Evolutionary conservation across 1,140 invertebrate genomes (phyloP).

Genomic region (Solenopsis invicta): DNA sequence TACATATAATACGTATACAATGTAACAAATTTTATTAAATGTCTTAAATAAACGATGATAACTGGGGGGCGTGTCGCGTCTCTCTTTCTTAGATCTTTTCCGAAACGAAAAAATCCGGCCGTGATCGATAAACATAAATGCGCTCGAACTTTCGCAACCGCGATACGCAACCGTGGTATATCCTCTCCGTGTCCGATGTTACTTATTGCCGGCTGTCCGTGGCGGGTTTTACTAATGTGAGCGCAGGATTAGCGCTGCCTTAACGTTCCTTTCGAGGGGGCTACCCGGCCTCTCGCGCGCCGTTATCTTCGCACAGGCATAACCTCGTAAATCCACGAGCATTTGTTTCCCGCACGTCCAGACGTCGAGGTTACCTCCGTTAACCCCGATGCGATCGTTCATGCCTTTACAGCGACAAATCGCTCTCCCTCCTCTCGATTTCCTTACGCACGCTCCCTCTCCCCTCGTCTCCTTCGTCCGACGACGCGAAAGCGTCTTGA

Average conservation of each 20-base stretch:
- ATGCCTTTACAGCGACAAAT: constrained; percentile 77
- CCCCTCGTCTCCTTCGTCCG: constrained; percentile 6
- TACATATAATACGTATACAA: not conserved
- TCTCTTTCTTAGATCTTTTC: not conserved
- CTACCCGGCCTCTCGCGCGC: constrained; percentile 45
- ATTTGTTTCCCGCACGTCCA: constrained; percentile 72
- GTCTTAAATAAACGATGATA: not conserved
- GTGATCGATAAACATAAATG: constrained; percentile 58
- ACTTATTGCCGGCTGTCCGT: constrained; percentile 68
- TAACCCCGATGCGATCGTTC: constrained; percentile 77
- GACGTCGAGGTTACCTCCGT: constrained; percentile 73
- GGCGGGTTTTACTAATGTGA: constrained; percentile 72
- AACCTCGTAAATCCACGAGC: constrained; percentile 76
- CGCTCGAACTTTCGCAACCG: constrained; percentile 45
- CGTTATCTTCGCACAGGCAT: constrained; percentile 71
- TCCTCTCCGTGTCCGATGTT: constrained; percentile 59
- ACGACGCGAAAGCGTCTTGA: not conserved
- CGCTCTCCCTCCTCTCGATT: constrained; percentile 60
- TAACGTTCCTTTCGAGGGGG: constrained; percentile 43
- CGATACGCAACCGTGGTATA: constrained; percentile 26
- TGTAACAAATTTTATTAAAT: not conserved
- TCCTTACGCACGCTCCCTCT: not conserved
- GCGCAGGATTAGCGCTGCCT: constrained; percentile 68
- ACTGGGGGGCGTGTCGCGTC: too few species aligned
- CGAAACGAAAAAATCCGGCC: not conserved